Base-by-base conservation (phyloP, 2,888 invertebrate genomes). In the Theristus sp. region DNA sequence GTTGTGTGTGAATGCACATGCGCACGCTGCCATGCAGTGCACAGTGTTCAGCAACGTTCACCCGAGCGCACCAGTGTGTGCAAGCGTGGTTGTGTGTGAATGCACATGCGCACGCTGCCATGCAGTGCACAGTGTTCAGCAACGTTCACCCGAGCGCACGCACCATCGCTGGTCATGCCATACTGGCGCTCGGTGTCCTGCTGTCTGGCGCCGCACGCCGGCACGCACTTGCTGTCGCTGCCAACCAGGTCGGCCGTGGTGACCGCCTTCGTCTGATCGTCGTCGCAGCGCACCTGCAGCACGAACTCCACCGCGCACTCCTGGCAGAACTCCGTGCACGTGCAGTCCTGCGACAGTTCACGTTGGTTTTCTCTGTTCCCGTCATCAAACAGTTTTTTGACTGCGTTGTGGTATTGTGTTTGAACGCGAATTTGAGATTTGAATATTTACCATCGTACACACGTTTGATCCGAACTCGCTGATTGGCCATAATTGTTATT, bases 261-360 rank as follows among this genome's bases (percentile, higher is more conserved):
- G 0, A 98, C 93, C 73, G 89, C 87, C 59, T 89, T 81, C 0
- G 94, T 98, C 75, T 88, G 85, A 63, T 94, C 93, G 70, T 91
- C 93, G 0, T 82, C 81, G 74, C 94, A 96, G 75, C 89, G 89
- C 0, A 96, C 96, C 74, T 96, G 90, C 60, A 99, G 78, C 0
- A 88, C 90, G 71, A 99, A 96, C 76, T 96, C 94, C 0, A 99
- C 94, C 66, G 94, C 89, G 76, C 98, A 99, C 67, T 93, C 89
- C 1, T 85, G 84, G 75, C 98, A 99, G 74, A 98, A 99, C 76
- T 98, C 96, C 28, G 86, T 83, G 73, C 98, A 99, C 66, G 86
- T 85, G 73, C 98, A 99, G 75, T 99, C 96, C 79, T 89, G 77
- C 29, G 71, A 65, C 22, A 6, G 22, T 20, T 52, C 10, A 38